Conservation (phyloP, 2,888 invertebrate genomes). For the Cheilosia pagana region DNA sequence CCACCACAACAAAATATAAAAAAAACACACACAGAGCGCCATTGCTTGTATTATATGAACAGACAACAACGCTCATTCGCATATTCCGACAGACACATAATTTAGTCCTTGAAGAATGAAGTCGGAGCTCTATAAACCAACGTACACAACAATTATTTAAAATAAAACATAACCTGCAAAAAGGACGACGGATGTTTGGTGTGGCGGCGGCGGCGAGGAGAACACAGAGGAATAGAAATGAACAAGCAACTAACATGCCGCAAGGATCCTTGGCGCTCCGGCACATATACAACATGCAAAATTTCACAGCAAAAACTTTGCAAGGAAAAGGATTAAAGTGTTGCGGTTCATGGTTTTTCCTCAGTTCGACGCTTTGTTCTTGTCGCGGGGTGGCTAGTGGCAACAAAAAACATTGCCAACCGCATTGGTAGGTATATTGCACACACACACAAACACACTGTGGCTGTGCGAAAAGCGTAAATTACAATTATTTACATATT, state of each 20-base stretch:
- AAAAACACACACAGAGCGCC: neutral
- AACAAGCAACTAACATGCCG: conserved; percentile 74
- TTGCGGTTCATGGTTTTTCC: conserved; percentile 74
- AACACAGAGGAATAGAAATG: conserved; percentile 62
- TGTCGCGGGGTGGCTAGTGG: conserved; percentile 26
- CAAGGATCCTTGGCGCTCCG: conserved; percentile 53
- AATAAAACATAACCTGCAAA: conserved; percentile 70
- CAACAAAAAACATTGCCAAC: conserved; percentile 33
- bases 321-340: conserved; percentile 76
- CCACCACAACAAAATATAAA: conserved; percentile 21
- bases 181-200: conserved; percentile 44
- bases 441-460: conserved; percentile 3
- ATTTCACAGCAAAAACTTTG: conserved; percentile 62
- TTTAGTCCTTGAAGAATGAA: conserved; percentile 73
- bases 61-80: conserved; percentile 65
- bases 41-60: conserved; percentile 45
- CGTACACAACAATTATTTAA: conserved; percentile 74
- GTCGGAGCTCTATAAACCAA: conserved; percentile 63
- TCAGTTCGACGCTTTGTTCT: conserved; percentile 66
- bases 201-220: conserved; percentile 1
- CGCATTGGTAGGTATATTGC: neutral
- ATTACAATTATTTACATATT: conserved; percentile 76
- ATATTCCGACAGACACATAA: conserved; percentile 71
- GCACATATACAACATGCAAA: conserved; percentile 58
- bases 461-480: conserved; percentile 66